phyloP scores from a whole-genome alignment of 2,113 vertebrate genomes.

The Hymenochirus boettgeri region DNA sequence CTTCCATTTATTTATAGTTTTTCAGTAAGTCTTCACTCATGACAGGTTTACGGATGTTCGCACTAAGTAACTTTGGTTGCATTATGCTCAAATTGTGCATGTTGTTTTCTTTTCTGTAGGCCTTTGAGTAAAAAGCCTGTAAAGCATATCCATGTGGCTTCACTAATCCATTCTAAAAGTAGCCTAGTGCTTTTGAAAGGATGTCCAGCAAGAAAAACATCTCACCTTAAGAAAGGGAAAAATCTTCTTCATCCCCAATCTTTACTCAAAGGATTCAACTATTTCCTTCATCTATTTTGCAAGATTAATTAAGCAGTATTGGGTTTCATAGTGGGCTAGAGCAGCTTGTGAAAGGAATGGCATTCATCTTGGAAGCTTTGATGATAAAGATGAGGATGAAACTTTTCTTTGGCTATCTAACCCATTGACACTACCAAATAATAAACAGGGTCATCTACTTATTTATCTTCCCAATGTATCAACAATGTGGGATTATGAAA shows the following conservation, averaged over 20 bases:
- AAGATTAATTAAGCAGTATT: slow-evolving; percentile 61
- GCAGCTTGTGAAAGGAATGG: slow-evolving; percentile 52
- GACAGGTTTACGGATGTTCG: slow-evolving; percentile 67
- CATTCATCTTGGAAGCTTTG: slow-evolving; percentile 56
- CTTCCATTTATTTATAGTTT: slow-evolving; percentile 35
- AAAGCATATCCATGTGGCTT: slow-evolving; percentile 53
- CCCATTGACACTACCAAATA: slow-evolving; percentile 47
- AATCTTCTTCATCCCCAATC: slow-evolving; percentile 51
- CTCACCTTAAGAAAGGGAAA: slow-evolving; percentile 59
- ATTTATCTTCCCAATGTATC: slow-evolving; percentile 42
- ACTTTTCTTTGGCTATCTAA: slow-evolving; percentile 54
- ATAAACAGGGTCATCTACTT: slow-evolving; percentile 55
- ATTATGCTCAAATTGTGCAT: slow-evolving; percentile 59
- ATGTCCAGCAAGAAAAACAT: slow-evolving; percentile 49
- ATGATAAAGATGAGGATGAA: slow-evolving; percentile 51
- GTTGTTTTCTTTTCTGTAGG: slow-evolving; percentile 60
- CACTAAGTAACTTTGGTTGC: slow-evolving; percentile 64
- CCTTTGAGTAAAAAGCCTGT: slow-evolving; percentile 57
- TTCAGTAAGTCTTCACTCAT: slow-evolving; percentile 58
- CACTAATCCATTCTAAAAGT: slow-evolving; percentile 60
- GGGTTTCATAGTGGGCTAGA: slow-evolving; percentile 57
- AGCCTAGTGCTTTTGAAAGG: slow-evolving; percentile 52
- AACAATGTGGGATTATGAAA: slow-evolving; percentile 55
- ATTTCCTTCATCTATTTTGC: slow-evolving; percentile 56
- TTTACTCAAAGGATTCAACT: slow-evolving; percentile 52